These are phyloP conservation scores for Eremobia ochroleuca DNA, from an alignment of 2,888 invertebrate genomes.

Conservation along the genomic window DNA sequence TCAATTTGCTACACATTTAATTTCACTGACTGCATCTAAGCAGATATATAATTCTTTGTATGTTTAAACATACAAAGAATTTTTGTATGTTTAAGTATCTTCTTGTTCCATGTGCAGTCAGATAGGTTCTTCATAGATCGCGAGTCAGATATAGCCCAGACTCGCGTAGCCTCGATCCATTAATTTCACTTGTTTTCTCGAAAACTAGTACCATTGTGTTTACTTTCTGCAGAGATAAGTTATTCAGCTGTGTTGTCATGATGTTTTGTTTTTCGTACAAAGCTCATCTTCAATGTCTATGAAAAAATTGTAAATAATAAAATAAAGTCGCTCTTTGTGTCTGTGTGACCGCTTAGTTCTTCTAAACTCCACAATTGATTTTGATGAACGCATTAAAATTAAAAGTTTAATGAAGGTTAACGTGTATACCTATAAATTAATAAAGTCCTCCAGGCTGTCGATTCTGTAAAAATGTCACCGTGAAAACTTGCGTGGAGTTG, in stretches of 20 bases:
- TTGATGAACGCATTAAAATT: background rate
- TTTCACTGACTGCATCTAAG: background rate
- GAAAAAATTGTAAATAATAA: background rate
- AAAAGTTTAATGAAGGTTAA: no score
- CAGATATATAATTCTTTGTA: background rate
- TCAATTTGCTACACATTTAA: background rate
- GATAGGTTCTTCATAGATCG: slow-evolving; percentile 28
- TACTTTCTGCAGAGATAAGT: slow-evolving; percentile 38
- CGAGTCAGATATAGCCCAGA: slow-evolving; percentile 39
- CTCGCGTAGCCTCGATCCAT: slow-evolving; percentile 52
- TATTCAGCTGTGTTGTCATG: background rate
- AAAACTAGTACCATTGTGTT: slow-evolving; percentile 52
- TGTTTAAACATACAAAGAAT: no score
- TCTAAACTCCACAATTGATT: background rate
- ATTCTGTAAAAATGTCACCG: no score
- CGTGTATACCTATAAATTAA: background rate
- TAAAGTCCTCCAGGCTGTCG: no score
- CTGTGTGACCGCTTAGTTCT: background rate
- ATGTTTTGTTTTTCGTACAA: background rate
- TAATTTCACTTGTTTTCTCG: slow-evolving; percentile 55
- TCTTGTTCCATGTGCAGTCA: slow-evolving; percentile 11
- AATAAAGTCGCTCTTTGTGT: background rate
- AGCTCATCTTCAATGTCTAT: background rate
- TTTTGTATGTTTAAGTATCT: background rate
- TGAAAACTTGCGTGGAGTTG: no score